Percentiles rank a stretch among this genome's conserved stretches.
Conservation (phyloP, 2,797 vertebrate species). For the Xyrichtys novacula region DNA sequence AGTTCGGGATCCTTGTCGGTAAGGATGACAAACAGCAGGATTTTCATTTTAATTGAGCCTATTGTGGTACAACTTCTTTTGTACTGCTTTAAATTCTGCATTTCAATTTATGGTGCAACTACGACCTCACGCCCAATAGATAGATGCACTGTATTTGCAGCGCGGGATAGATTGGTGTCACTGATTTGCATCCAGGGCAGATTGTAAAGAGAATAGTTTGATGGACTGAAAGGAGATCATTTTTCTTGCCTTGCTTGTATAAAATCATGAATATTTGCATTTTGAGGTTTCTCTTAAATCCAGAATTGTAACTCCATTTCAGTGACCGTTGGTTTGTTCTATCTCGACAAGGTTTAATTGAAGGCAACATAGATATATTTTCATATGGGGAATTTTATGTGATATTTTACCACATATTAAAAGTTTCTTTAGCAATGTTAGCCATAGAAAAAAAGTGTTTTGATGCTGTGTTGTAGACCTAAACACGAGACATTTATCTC, state of each 20-base stretch:
- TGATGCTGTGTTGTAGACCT: constrained; percentile 37
- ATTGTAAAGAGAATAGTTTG: constrained; percentile 44
- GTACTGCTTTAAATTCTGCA: constrained; percentile 39
- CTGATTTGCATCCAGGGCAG: constrained; percentile 32
- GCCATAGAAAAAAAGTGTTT: constrained; percentile 26
- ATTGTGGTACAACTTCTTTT: constrained; percentile 23
- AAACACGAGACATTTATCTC: constrained; percentile 26
- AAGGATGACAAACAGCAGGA: constrained; percentile 12
- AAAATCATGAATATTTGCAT: constrained; percentile 35
- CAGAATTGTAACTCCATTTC: constrained; percentile 31
- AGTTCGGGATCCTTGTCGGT: constrained; percentile 15
- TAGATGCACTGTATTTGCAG: neutral
- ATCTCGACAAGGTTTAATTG: constrained; percentile 14
- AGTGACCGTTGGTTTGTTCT: constrained; percentile 22
- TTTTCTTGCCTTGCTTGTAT: constrained; percentile 68
- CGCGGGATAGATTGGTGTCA: constrained; percentile 17
- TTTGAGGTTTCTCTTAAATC: constrained; percentile 24
- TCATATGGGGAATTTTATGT: constrained; percentile 14
- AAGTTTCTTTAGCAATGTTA: constrained; percentile 23
- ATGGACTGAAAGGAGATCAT: constrained; percentile 29
- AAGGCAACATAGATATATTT: constrained; percentile 33
- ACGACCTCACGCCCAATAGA: constrained; percentile 26
- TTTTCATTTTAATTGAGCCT: constrained; percentile 14
- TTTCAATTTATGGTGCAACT: constrained; percentile 6
- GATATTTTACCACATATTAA: constrained; percentile 4